Percentiles rank a stretch among this genome's conserved stretches.
These are phyloP conservation scores for Cordilura impudica DNA, from an alignment of 2,888 invertebrate genomes.

Conservation along the genomic window DNA sequence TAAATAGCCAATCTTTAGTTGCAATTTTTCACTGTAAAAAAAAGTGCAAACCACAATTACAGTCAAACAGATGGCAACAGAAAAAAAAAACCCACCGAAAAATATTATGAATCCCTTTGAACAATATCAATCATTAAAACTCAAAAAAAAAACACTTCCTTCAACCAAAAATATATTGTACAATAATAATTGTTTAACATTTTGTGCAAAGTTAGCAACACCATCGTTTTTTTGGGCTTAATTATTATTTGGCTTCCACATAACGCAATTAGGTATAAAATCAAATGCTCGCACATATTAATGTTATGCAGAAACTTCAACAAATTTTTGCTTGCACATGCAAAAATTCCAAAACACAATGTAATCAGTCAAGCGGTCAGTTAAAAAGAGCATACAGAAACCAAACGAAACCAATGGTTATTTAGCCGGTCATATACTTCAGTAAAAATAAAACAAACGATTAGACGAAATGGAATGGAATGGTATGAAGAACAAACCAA, in stretches of 20 bases:
- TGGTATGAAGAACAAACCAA: constrained; percentile 36
- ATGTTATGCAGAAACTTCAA: not conserved
- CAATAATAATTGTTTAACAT: constrained; percentile 16
- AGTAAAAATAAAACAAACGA: constrained; percentile 7
- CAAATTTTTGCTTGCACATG: constrained; percentile 46
- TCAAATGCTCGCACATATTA: constrained; percentile 66
- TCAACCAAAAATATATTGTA: not conserved
- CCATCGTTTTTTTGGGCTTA: constrained; percentile 62
- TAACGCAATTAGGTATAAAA: constrained; percentile 71
- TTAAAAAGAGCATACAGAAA: constrained; percentile 26
- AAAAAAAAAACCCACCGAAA: not conserved
- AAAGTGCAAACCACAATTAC: constrained; percentile 16
- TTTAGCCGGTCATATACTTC: constrained; percentile 53
- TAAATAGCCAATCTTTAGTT: not conserved
- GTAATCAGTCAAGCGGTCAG: constrained; percentile 67
- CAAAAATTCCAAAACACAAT: constrained; percentile 53
- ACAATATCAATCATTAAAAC: constrained; percentile 29
- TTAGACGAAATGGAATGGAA: constrained; percentile 23
- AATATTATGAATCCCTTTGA: not conserved
- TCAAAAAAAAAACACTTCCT: not conserved
- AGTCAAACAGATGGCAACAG: constrained; percentile 17
- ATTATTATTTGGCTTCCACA: constrained; percentile 71
- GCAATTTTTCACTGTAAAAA: not conserved
- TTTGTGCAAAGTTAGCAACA: constrained; percentile 34
- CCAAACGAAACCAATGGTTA: constrained; percentile 55